Percentiles rank a stretch among this genome's conserved stretches.
Conservation (phyloP, 1,140 invertebrate species). For the Meloidogyne floridensis region DNA sequence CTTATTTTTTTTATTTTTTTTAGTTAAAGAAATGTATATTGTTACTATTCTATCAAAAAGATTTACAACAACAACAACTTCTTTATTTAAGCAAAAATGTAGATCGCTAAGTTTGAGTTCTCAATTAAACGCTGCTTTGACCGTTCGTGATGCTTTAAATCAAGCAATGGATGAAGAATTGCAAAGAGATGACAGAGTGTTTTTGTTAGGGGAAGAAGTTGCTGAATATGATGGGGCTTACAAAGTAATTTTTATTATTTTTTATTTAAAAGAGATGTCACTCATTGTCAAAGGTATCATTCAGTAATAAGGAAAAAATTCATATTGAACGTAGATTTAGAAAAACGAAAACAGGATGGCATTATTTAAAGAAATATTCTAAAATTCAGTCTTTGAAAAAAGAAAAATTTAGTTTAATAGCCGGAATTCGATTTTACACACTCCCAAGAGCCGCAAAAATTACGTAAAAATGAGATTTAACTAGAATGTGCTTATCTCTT, state of each 20-base stretch:
- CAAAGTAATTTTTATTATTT: conserved; percentile 71
- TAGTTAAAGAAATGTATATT: background rate
- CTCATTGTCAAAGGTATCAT: no score
- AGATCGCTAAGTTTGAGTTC: conserved; percentile 18
- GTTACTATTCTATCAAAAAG: background rate
- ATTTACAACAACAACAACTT: background rate
- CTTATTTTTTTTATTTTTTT: background rate
- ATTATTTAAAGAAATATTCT: no score
- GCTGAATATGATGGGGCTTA: conserved; percentile 98
- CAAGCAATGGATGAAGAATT: conserved; percentile 95
- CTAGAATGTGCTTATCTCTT: no score
- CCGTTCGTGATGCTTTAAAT: conserved; percentile 92
- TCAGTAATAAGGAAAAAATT: no score
- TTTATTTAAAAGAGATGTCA: background rate
- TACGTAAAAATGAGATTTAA: no score
- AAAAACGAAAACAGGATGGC: no score
- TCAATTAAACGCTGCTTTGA: conserved; percentile 13
- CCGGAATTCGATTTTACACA: no score
- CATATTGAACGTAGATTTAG: no score
- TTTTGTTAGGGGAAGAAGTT: conserved; percentile 94
- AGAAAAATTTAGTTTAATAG: no score
- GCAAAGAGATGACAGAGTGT: conserved; percentile 87
- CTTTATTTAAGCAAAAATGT: conserved; percentile 6
- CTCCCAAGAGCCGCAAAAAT: no score
- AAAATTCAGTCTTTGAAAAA: no score